phyloP scores from a whole-genome alignment of 2,888 invertebrate species.

The Platycheirus rosarum region DNA sequence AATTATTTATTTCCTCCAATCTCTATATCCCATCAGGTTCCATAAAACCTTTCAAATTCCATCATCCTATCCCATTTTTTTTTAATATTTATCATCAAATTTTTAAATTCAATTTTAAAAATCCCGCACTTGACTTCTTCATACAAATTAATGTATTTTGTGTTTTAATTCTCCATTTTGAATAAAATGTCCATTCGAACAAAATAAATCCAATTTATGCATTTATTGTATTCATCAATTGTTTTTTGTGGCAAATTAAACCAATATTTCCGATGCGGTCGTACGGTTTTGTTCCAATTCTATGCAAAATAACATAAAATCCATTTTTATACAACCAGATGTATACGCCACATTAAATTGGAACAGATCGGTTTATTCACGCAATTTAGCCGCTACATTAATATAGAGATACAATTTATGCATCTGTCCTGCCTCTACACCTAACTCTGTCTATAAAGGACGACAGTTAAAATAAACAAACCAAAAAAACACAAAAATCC shows the following conservation, averaged over 20 bases:
- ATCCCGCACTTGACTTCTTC: constrained; percentile 27
- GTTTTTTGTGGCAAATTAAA: constrained; percentile 57
- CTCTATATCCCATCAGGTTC: too few species aligned
- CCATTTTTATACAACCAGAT: neutral
- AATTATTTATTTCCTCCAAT: too few species aligned
- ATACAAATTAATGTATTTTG: constrained; percentile 3
- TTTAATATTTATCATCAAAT: neutral
- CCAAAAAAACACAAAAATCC: constrained; percentile 36
- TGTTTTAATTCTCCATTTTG: neutral
- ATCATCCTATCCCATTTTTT: constrained; percentile 2
- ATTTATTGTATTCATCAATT: constrained; percentile 50
- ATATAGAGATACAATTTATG: constrained; percentile 39
- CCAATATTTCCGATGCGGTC: constrained; percentile 63
- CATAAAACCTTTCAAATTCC: neutral
- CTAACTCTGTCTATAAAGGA: constrained; percentile 22
- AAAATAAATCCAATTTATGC: constrained; percentile 51
- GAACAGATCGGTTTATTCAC: constrained; percentile 55
- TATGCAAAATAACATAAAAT: constrained; percentile 26
- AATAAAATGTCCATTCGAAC: constrained; percentile 18
- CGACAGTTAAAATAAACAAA: constrained; percentile 3
- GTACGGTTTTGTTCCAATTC: constrained; percentile 63
- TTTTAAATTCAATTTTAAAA: constrained; percentile 19
- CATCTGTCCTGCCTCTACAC: neutral
- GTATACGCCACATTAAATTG: constrained; percentile 40
- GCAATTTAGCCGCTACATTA: constrained; percentile 63